Evolutionary conservation across 2,888 invertebrate genomes (phyloP).

Genomic region (Lasioglossum vierecki): DNA sequence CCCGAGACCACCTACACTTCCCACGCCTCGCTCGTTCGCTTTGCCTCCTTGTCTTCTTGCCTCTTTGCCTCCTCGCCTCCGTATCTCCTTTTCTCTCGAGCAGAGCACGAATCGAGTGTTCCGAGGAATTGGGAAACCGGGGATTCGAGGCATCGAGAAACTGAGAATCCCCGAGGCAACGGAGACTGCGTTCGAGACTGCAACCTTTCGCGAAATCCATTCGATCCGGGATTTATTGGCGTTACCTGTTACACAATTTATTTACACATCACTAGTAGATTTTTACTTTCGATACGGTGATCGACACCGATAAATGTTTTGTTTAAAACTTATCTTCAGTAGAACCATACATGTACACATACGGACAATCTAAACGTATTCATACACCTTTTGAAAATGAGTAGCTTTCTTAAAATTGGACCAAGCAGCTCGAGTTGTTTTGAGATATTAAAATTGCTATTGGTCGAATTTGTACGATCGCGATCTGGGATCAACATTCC

Average conservation of each 20-base stretch:
- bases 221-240: not conserved
- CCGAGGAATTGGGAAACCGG: not conserved
- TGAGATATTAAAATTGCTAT: no score
- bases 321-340: not conserved
- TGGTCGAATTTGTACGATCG: no score
- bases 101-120: not conserved
- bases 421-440: no score
- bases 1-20: slow-evolving; percentile 67
- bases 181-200: not conserved
- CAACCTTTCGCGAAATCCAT: slow-evolving; percentile 2
- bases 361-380: no score
- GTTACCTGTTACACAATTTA: not conserved
- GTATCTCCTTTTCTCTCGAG: not conserved
- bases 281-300: not conserved
- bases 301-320: not conserved
- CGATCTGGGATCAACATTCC: no score
- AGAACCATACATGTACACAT: no score
- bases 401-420: no score
- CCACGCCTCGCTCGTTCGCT: slow-evolving; percentile 46
- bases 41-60: not conserved
- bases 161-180: not conserved
- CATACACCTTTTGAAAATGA: no score
- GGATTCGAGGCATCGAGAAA: not conserved
- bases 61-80: not conserved
- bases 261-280: not conserved